phyloP scores from a whole-genome alignment of 1,140 invertebrate genomes.

The Leptinotarsa defecta region DNA sequence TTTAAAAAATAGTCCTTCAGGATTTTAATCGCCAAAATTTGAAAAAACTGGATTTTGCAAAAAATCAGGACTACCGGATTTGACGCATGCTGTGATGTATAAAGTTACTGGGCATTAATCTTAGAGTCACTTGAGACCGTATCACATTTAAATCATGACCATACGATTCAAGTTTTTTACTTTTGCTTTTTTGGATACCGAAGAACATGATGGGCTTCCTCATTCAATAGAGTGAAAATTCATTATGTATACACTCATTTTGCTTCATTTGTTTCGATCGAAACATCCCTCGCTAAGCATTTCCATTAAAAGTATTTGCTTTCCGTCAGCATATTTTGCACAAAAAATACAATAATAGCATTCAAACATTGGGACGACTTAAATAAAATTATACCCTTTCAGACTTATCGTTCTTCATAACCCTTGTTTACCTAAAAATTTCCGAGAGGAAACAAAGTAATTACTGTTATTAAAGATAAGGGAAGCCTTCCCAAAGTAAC shows the following conservation, averaged over 20 bases:
- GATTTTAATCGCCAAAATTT: too few species aligned
- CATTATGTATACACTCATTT: neutral
- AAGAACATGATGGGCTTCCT: too few species aligned
- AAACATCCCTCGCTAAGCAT: neutral
- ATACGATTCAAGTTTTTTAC: too few species aligned
- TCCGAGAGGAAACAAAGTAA: conserved; percentile 16
- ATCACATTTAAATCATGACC: too few species aligned
- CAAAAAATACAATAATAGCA: neutral
- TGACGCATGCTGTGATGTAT: too few species aligned
- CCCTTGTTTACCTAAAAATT: conserved; percentile 14
- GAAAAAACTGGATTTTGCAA: too few species aligned
- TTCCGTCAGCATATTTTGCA: neutral
- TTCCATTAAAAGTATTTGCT: neutral
- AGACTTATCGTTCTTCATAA: neutral
- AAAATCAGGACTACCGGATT: too few species aligned
- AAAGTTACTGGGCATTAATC: too few species aligned
- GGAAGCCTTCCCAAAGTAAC: neutral
- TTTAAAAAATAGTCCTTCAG: too few species aligned
- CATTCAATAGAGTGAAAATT: neutral
- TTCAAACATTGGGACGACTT: neutral
- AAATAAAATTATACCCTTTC: conserved; percentile 10
- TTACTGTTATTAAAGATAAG: conserved; percentile 24
- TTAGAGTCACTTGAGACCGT: too few species aligned
- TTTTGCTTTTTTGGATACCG: too few species aligned
- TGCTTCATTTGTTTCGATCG: too few species aligned